Base-by-base conservation (phyloP, 2,113 vertebrate species). In the Hippoglossus stenolepis region DNA sequence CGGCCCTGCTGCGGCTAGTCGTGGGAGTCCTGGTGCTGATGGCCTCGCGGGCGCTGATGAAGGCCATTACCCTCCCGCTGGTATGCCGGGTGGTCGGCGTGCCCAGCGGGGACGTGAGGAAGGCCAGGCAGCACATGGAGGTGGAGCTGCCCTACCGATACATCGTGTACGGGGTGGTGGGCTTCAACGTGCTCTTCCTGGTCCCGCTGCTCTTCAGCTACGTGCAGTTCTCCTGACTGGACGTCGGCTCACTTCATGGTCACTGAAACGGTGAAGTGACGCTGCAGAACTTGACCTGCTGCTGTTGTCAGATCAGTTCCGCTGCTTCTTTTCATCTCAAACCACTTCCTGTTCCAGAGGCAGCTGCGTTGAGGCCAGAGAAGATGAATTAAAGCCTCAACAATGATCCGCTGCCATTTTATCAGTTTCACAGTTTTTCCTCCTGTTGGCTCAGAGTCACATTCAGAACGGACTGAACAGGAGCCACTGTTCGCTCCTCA, bases 71-170 rank as follows among this genome's bases (percentile, higher is more conserved):
- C 17, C 96, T 99, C 75, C 94, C 97, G 0, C 87, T 97, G 90
- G 95, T 96, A 5, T 99, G 98, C 85, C 85, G 93, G 56, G n/a
- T 94, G 2, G 92, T 90, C 4, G 69, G 89, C 20, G 90, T 98
- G 57, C 94, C 96, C 0, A 83, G 88, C 0, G 79, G 35, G 0
- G 95, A 99, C 14, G 76, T 96, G 45, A 95, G 95, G 62, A 94
- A 93, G 86, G 97, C 98, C 14, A 83, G 98, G 67, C 97, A 98
- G 77, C 94, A 96, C 91, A 97, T 97, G 96, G 95, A 97, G 75
- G 96, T 99, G 0, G 98, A 99, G 90, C 96, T 99, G 24, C 97
- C 98, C 0, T 98, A 99, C 79, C 95, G 97, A n/a, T 99, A 98
- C 56, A 91, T 98, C 0, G 98, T 98, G 0, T 99, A 99, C 0